These are phyloP conservation scores for Nothoprocta pentlandii DNA, from an alignment of 2,113 vertebrate species.

Conservation along the genomic window DNA sequence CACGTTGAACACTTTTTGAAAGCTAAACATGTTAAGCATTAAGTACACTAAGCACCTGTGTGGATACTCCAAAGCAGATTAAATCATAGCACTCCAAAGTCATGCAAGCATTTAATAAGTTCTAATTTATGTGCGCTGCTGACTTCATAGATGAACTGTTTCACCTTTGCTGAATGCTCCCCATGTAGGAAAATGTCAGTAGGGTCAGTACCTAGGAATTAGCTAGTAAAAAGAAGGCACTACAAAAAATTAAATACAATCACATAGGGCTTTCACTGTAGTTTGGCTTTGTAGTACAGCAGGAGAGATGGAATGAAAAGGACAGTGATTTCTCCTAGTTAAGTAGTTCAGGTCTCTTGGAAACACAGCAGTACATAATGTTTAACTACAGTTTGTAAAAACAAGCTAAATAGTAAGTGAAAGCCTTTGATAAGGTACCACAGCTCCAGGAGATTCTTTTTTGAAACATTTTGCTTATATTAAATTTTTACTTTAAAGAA, in stretches of 20 bases:
- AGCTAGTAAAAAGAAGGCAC: background rate
- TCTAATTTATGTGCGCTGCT: background rate
- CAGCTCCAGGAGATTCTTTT: background rate
- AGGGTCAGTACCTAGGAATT: background rate
- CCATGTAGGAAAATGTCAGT: background rate
- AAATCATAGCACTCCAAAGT: constrained; percentile 11
- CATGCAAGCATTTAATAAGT: background rate
- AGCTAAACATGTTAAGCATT: constrained; percentile 18
- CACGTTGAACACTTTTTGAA: constrained; percentile 18
- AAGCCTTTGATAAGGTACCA: background rate
- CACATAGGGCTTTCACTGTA: background rate
- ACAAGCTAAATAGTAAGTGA: background rate
- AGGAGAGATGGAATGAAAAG: background rate
- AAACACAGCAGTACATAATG: background rate
- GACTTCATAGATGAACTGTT: background rate
- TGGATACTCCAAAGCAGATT: constrained; percentile 42
- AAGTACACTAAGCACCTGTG: constrained; percentile 2
- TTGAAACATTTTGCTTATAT: background rate
- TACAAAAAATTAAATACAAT: background rate
- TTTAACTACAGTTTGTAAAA: background rate
- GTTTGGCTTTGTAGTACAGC: background rate
- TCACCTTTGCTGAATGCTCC: background rate
- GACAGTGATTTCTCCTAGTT: background rate
- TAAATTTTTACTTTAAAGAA: background rate
- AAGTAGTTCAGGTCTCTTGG: background rate